A percentile compares a stretch with the other conserved stretches of the same genome.
These are phyloP conservation scores for Novumbra hubbsi DNA, from an alignment of 2,797 vertebrate species.

Conservation along the genomic window DNA sequence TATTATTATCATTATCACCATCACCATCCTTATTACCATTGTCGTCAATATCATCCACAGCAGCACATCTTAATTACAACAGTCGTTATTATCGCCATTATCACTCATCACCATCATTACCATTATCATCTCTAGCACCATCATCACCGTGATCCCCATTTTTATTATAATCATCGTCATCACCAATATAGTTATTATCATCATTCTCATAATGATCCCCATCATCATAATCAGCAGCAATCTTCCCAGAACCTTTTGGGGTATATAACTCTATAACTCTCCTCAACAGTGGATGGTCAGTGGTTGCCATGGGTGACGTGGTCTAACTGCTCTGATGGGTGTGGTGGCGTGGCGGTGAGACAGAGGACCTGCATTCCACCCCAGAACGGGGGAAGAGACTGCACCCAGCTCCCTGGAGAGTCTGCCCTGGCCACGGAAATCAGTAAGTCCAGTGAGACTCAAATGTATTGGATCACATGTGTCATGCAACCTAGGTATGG, in stretches of 20 bases:
- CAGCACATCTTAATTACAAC: neutral
- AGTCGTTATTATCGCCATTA: no score
- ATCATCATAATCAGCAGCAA: no score
- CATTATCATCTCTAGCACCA: no score
- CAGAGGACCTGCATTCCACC: slow-evolving; percentile 76
- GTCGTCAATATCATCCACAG: neutral
- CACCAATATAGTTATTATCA: neutral
- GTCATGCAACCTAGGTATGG: neutral
- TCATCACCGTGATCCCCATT: neutral
- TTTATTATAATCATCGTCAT: neutral
- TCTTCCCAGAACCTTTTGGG: no score
- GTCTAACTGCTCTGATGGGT: slow-evolving; percentile 81
- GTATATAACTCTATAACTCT: no score
- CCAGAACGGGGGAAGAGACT: slow-evolving; percentile 76
- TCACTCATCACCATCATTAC: no score
- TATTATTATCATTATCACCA: no score
- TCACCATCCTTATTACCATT: no score
- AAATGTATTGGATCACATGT: neutral
- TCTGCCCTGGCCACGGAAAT: slow-evolving; percentile 64
- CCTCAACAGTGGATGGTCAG: slow-evolving; percentile 74
- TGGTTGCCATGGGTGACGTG: slow-evolving; percentile 84
- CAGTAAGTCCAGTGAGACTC: slow-evolving; percentile 65
- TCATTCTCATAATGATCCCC: neutral
- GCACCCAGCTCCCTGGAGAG: slow-evolving; percentile 63
- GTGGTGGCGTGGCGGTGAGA: slow-evolving; percentile 75